These are phyloP conservation scores for Oreonectes daqikongensis DNA, from an alignment of 2,797 vertebrate species.

Conservation along the genomic window DNA sequence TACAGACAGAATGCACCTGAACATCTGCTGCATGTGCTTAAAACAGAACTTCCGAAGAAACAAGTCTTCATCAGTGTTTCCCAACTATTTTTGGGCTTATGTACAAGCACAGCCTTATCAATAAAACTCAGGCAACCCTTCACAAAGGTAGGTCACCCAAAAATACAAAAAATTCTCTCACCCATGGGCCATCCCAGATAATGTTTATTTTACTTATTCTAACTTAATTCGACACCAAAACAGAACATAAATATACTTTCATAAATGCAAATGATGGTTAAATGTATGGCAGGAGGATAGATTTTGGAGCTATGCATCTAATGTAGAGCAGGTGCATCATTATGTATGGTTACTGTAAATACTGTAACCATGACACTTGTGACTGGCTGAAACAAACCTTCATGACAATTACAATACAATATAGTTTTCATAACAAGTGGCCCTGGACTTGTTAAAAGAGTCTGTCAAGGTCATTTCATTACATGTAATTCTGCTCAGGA, in stretches of 20 bases:
- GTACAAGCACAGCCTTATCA: neutral
- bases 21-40: slow-evolving; percentile 25
- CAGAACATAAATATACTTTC: no score
- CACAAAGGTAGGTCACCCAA: no score
- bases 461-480: slow-evolving; percentile 4
- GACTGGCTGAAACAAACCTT: neutral
- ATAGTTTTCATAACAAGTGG: neutral
- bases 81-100: neutral
- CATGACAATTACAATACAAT: no score
- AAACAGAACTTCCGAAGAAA: slow-evolving; percentile 6
- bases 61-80: neutral
- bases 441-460: slow-evolving; percentile 16
- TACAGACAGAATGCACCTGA: slow-evolving; percentile 1
- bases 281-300: neutral
- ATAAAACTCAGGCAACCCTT: neutral
- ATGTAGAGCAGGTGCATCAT: slow-evolving; percentile 39
- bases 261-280: neutral
- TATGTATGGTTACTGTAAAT: slow-evolving; percentile 11
- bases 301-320: slow-evolving; percentile 3
- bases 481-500: slow-evolving; percentile 24
- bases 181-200: no score
- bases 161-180: no score
- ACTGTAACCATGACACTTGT: slow-evolving; percentile 10
- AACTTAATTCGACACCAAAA: no score
- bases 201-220: no score